phyloP scores from a whole-genome alignment of 2,113 vertebrate species.

The Nesogale talazaci region DNA sequence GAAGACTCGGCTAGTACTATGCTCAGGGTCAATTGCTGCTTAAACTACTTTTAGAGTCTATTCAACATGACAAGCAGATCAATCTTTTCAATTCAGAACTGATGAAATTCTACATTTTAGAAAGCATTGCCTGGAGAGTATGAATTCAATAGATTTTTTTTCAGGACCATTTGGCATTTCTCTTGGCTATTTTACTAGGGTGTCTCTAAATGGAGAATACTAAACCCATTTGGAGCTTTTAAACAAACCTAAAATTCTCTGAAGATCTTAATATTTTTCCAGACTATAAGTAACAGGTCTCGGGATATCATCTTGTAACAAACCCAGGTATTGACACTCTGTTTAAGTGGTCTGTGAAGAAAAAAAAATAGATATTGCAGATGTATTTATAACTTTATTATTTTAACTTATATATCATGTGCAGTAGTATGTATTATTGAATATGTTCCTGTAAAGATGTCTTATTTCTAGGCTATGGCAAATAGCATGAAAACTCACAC shows the following conservation, averaged over 20 bases:
- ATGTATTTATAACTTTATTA: slow-evolving; percentile 6
- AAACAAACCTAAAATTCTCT: slow-evolving; percentile 62
- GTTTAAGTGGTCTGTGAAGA: slow-evolving; percentile 24
- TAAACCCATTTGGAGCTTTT: slow-evolving; percentile 69
- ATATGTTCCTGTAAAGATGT: background rate
- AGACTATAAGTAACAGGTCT: slow-evolving; percentile 66
- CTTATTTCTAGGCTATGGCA: background rate
- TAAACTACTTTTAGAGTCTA: slow-evolving; percentile 87
- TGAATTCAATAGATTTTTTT: slow-evolving; percentile 84
- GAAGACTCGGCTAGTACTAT: slow-evolving; percentile 78
- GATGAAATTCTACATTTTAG: slow-evolving; percentile 89
- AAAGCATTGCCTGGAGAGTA: slow-evolving; percentile 82
- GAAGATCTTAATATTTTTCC: slow-evolving; percentile 27
- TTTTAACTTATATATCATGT: background rate
- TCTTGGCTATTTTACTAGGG: slow-evolving; percentile 75
- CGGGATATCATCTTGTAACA: slow-evolving; percentile 1
- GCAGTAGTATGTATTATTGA: background rate
- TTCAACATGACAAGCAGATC: slow-evolving; percentile 90
- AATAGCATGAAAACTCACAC: slow-evolving; percentile 11
- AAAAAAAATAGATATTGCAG: slow-evolving; percentile 32
- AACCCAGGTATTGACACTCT: background rate
- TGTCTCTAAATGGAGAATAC: slow-evolving; percentile 75
- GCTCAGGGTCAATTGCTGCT: slow-evolving; percentile 86
- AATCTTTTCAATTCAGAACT: slow-evolving; percentile 87
- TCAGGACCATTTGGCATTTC: slow-evolving; percentile 79